Evolutionary conservation across 2,113 vertebrate genomes (phyloP).

Genomic region (Prietella phreatophila): DNA sequence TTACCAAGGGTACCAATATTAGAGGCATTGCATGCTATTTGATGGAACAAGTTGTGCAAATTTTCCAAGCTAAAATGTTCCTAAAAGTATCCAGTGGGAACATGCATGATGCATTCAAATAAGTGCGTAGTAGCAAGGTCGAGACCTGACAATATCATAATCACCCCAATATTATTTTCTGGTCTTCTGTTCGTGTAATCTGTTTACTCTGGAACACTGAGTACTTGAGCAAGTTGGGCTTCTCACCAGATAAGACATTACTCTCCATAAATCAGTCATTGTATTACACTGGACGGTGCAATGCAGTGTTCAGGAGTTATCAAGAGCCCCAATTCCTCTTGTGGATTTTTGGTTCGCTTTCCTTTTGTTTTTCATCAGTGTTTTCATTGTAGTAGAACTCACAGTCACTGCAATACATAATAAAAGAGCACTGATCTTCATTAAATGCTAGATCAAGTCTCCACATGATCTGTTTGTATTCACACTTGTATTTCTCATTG

Average conservation of each 20-base stretch:
- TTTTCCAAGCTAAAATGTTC: not conserved
- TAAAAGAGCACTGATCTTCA: not conserved
- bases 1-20: too few species aligned
- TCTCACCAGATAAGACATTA: slow-evolving; percentile 48
- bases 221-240: slow-evolving; percentile 50
- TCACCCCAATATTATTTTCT: slow-evolving; percentile 9
- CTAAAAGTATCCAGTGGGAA: not conserved
- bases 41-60: not conserved
- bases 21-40: not conserved
- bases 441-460: not conserved
- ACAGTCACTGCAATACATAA: not conserved
- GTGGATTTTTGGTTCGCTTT: slow-evolving; percentile 23
- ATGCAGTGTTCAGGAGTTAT: slow-evolving; percentile 44
- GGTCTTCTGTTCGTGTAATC: slow-evolving; percentile 24
- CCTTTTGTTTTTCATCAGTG: slow-evolving; percentile 39
- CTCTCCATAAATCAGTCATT: slow-evolving; percentile 53
- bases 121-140: not conserved
- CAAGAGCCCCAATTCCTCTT: slow-evolving; percentile 20
- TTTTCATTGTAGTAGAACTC: slow-evolving; percentile 1
- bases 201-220: slow-evolving; percentile 34
- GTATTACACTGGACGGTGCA: slow-evolving; percentile 42
- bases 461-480: slow-evolving; percentile 1
- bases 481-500: not conserved
- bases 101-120: not conserved
- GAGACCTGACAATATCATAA: slow-evolving; percentile 2